These are phyloP conservation scores for Cyclina sinensis DNA, from an alignment of 1,140 invertebrate genomes.

Conservation along the genomic window DNA sequence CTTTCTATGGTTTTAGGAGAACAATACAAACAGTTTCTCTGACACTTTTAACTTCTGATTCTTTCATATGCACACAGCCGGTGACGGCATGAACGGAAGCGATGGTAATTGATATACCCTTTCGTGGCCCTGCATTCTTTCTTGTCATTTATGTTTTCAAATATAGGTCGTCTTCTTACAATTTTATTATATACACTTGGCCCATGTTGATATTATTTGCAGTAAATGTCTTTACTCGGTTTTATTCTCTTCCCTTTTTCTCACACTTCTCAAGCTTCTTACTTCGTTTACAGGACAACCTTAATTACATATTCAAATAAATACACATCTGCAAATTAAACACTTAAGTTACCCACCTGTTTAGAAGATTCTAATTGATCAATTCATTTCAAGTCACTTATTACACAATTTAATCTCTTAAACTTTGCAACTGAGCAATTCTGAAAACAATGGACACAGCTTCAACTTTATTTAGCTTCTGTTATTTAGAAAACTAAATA, in stretches of 20 bases:
- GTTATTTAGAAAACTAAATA: background rate
- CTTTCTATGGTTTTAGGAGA: too few species aligned
- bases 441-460: background rate
- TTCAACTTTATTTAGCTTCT: conserved; percentile 1
- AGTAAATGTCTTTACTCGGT: too few species aligned
- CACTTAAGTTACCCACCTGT: background rate
- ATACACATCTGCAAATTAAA: background rate
- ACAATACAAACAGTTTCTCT: background rate
- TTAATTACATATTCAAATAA: conserved; percentile 25
- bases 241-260: background rate
- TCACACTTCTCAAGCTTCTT: background rate
- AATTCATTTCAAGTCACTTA: background rate
- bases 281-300: background rate
- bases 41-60: too few species aligned
- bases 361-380: background rate
- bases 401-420: conserved; percentile 5
- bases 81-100: too few species aligned
- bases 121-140: too few species aligned
- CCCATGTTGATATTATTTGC: background rate
- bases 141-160: too few species aligned
- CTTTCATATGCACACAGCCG: too few species aligned
- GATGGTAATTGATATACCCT: too few species aligned
- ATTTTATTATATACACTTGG: background rate
- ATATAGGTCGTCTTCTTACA: too few species aligned
- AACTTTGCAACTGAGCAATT: background rate